Conservation (phyloP, 1,140 invertebrate genomes). For the Aplysia californica region DNA sequence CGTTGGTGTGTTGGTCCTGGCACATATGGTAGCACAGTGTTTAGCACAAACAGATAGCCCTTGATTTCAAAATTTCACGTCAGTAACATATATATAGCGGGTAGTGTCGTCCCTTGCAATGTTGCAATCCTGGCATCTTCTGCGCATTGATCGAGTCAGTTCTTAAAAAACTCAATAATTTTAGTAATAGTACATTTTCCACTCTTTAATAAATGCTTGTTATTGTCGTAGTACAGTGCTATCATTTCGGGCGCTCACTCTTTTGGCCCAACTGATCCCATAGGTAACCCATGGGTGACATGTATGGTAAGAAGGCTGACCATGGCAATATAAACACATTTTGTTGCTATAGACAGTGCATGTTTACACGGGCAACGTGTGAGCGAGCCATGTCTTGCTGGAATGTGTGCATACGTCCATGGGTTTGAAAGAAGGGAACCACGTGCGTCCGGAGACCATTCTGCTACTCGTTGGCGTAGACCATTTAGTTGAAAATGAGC, state of each 20-base stretch:
- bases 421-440: neutral
- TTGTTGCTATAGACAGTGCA: neutral
- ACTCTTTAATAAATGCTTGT: neutral
- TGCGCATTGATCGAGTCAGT: too few relatives aligned
- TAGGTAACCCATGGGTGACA: neutral
- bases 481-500: neutral
- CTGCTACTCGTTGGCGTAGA: neutral
- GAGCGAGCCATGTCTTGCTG: neutral
- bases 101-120: too few relatives aligned
- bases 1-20: too few relatives aligned
- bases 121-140: too few relatives aligned
- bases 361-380: too few relatives aligned
- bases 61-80: too few relatives aligned
- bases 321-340: neutral
- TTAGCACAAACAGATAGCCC: too few relatives aligned
- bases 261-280: neutral
- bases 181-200: too few relatives aligned
- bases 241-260: neutral
- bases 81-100: too few relatives aligned
- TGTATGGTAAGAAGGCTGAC: neutral
- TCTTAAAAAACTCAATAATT: too few relatives aligned
- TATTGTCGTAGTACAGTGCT: neutral
- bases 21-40: too few relatives aligned
- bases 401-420: conserved; percentile 5
- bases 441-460: neutral